Conservation (phyloP, 2,113 vertebrate species). For the Mola mola region DNA sequence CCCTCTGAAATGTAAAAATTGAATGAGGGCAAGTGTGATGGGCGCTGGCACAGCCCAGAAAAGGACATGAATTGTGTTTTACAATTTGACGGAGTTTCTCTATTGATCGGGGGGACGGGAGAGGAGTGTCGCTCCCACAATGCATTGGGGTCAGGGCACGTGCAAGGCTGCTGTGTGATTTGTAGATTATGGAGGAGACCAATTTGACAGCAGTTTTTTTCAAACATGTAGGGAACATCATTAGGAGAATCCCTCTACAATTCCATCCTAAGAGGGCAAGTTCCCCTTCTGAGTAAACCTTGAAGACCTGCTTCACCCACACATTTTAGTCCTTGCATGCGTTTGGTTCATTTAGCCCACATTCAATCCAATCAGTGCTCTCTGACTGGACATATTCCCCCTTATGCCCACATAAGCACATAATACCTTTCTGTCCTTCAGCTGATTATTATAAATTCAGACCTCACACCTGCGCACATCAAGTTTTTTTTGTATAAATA, state of each 20-base stretch:
- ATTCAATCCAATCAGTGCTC: constrained; percentile 25
- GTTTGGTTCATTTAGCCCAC: constrained; percentile 34
- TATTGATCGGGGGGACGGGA: constrained; percentile 42
- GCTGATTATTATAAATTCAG: constrained; percentile 26
- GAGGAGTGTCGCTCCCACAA: constrained; percentile 59
- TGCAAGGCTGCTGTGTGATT: constrained; percentile 60
- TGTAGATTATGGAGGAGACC: constrained; percentile 63
- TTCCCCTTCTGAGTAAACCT: constrained; percentile 36
- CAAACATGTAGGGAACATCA: constrained; percentile 35
- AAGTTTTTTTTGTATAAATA: constrained; percentile 46
- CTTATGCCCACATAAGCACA: constrained; percentile 24
- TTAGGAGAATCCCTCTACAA: constrained; percentile 33
- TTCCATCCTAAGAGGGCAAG: constrained; percentile 33
- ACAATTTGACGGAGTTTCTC: constrained; percentile 68
- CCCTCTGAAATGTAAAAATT: constrained; percentile 38
- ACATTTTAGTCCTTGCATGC: constrained; percentile 46
- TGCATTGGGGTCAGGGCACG: constrained; percentile 66
- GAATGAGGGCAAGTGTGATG: constrained; percentile 35
- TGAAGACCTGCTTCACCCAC: constrained; percentile 74
- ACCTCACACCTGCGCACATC: constrained; percentile 28
- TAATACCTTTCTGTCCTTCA: constrained; percentile 24
- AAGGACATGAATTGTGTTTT: constrained; percentile 43
- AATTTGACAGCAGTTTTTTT: constrained; percentile 66
- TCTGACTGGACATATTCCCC: constrained; percentile 24
- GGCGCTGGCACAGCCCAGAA: constrained; percentile 10